phyloP scores from a whole-genome alignment of 2,113 vertebrate species.

The Cottus gobio region DNA sequence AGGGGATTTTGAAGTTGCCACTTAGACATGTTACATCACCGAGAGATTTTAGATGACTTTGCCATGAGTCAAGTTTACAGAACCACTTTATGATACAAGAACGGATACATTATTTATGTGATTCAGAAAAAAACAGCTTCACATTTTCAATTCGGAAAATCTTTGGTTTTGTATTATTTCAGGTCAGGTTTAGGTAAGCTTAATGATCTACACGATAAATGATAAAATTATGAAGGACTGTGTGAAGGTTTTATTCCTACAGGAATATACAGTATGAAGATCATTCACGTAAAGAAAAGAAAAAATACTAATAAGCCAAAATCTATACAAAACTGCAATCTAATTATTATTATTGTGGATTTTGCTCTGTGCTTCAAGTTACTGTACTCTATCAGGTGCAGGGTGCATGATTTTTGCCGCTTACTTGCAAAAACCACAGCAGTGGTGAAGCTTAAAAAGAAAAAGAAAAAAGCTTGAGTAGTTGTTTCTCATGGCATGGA shows the following conservation, averaged over 20 bases:
- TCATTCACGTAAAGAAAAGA: background rate
- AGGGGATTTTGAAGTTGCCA: constrained; percentile 18
- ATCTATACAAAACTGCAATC: constrained; percentile 7
- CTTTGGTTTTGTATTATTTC: background rate
- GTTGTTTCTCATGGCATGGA: background rate
- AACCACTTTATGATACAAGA: constrained; percentile 9
- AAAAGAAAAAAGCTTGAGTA: background rate
- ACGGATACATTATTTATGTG: constrained; percentile 8
- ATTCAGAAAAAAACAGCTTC: background rate
- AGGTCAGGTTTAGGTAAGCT: background rate
- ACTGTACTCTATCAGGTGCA: constrained; percentile 29
- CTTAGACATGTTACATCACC: constrained; percentile 1
- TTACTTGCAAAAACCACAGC: background rate
- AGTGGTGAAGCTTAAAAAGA: background rate
- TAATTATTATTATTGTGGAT: constrained; percentile 59
- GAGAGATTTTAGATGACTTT: constrained; percentile 3
- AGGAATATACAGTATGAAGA: background rate
- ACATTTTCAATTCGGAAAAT: background rate
- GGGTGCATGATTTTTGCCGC: too few relatives aligned
- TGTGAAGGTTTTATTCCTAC: background rate
- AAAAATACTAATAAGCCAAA: background rate
- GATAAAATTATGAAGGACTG: background rate
- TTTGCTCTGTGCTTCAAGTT: constrained; percentile 30
- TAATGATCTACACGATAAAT: constrained; percentile 4
- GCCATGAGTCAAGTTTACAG: constrained; percentile 11